phyloP scores from a whole-genome alignment of 2,113 vertebrate genomes.

The Corynorhinus townsendii region DNA sequence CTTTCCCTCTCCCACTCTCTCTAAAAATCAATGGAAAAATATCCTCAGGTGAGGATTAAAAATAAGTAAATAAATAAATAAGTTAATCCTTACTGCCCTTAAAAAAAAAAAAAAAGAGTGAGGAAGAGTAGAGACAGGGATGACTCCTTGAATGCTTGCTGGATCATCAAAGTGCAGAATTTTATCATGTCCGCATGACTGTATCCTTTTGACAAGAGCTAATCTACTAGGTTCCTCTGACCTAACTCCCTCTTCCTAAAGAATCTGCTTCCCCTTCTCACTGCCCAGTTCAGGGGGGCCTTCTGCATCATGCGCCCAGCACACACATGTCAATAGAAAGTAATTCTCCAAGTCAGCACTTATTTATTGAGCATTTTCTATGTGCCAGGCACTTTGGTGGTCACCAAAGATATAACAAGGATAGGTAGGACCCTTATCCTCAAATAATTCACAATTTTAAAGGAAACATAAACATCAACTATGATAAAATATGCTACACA shows the following conservation, averaged over 20 bases:
- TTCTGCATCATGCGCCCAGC: background rate
- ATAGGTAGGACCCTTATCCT: background rate
- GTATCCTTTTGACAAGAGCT: background rate
- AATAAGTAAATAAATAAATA: too few species aligned
- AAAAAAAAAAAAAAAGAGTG: background rate
- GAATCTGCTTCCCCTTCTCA: background rate
- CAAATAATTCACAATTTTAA: conserved; percentile 9
- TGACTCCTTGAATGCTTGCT: background rate
- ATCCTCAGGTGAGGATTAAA: too few species aligned
- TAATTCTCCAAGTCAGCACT: background rate
- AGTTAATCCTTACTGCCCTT: too few species aligned
- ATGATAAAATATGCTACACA: background rate
- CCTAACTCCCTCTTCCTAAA: background rate
- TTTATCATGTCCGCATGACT: background rate
- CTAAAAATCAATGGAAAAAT: too few species aligned
- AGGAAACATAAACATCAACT: conserved; percentile 24
- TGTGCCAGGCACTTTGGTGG: background rate
- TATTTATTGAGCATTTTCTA: background rate
- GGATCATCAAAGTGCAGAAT: background rate
- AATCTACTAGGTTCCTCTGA: background rate
- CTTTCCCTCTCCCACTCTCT: too few species aligned
- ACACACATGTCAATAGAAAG: background rate
- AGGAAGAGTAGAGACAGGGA: background rate
- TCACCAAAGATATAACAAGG: background rate
- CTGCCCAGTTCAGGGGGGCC: background rate